These are phyloP conservation scores for Poeciliopsis retropinna DNA, from an alignment of 2,113 vertebrate species.

Conservation along the genomic window DNA sequence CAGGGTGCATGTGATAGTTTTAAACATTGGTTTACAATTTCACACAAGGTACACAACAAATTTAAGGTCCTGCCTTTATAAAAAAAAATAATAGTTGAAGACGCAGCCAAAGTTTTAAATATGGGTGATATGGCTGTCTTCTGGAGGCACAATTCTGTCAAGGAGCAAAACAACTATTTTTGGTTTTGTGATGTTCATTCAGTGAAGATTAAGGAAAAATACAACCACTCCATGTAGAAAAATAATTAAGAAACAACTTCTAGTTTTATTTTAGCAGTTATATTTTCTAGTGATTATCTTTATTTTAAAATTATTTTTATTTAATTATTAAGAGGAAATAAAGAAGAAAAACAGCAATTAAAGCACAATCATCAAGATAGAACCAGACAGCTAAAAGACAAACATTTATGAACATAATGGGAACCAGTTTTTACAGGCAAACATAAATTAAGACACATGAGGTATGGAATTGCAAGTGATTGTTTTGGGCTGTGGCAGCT, in stretches of 20 bases:
- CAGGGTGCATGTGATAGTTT: neutral
- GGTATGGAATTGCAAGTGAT: slow-evolving; percentile 40
- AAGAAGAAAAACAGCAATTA: neutral
- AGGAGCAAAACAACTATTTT: too few relatives aligned
- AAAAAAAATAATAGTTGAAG: too few relatives aligned
- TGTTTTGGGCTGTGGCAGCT: slow-evolving; percentile 61
- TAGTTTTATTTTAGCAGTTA: neutral
- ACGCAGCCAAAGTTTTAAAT: too few relatives aligned
- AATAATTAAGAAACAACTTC: neutral
- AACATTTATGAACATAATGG: neutral
- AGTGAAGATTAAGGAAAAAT: too few relatives aligned
- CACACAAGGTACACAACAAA: neutral
- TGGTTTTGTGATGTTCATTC: too few relatives aligned
- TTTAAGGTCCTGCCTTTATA: too few relatives aligned
- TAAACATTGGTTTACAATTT: neutral
- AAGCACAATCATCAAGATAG: neutral
- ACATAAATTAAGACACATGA: slow-evolving; percentile 28
- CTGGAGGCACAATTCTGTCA: too few relatives aligned
- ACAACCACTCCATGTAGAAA: too few relatives aligned
- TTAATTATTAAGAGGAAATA: neutral
- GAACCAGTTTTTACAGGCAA: slow-evolving; percentile 19
- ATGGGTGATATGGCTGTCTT: too few relatives aligned
- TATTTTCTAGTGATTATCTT: too few relatives aligned
- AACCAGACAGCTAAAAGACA: neutral
- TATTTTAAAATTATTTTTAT: neutral